Evolutionary conservation across 1,140 invertebrate species (phyloP).

Genomic region (Meloidogyne exigua): DNA sequence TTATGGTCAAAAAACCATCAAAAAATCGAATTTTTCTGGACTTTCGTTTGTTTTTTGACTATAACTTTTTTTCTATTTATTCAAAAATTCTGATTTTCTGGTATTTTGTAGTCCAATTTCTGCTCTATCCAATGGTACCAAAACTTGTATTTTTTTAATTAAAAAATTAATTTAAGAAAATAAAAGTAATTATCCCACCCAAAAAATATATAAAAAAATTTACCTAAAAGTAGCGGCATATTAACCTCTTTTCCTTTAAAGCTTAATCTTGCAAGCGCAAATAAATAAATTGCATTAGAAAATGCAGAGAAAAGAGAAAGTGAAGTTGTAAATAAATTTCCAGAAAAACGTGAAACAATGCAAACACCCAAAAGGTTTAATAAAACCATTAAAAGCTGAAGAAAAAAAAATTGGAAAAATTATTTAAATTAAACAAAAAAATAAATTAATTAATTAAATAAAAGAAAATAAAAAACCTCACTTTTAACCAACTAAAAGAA

Average conservation of each 20-base stretch:
- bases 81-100: too few species aligned
- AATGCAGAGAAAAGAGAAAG: slow-evolving; percentile 46
- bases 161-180: too few species aligned
- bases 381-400: slow-evolving; percentile 19
- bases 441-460: too few species aligned
- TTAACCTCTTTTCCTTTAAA: slow-evolving; percentile 38
- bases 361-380: slow-evolving; percentile 34
- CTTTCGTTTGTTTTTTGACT: too few species aligned
- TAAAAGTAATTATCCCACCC: too few species aligned
- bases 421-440: too few species aligned
- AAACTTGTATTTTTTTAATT: too few species aligned
- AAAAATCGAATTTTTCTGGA: too few species aligned
- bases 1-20: too few species aligned
- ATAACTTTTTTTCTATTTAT: too few species aligned
- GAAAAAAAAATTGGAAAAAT: not conserved
- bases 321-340: slow-evolving; percentile 33
- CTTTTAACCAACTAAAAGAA: slow-evolving; percentile 37
- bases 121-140: too few species aligned
- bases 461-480: slow-evolving; percentile 6
- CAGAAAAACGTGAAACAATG: slow-evolving; percentile 42
- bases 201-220: slow-evolving; percentile 4
- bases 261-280: slow-evolving; percentile 33
- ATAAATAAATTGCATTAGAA: slow-evolving; percentile 43
- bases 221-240: slow-evolving; percentile 45
- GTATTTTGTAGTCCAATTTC: too few species aligned